A percentile compares a stretch with the other conserved stretches of the same genome.
These are phyloP conservation scores for Panthera tigris DNA, from an alignment of 2,113 vertebrate genomes.

Conservation along the genomic window DNA sequence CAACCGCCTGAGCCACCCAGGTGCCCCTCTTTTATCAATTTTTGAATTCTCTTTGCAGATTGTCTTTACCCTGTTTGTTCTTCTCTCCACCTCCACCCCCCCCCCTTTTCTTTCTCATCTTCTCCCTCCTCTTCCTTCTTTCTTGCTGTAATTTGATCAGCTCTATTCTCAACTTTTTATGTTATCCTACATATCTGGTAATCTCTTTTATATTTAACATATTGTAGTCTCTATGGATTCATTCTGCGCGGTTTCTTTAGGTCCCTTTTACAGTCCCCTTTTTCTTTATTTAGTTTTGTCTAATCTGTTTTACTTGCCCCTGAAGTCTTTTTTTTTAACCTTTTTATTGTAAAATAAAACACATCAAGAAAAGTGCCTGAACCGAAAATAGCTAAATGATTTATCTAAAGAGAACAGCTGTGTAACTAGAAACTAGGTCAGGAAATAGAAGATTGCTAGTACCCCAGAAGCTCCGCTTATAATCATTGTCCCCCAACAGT, in stretches of 20 bases:
- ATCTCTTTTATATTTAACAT: neutral
- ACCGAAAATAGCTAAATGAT: conserved; percentile 19
- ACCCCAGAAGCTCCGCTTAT: neutral
- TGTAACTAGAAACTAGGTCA: neutral
- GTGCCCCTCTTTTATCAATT: neutral
- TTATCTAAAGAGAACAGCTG: conserved; percentile 3
- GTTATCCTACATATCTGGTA: neutral
- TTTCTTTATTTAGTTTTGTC: conserved; percentile 1
- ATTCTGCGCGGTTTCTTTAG: neutral
- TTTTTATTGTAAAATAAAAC: conserved; percentile 14
- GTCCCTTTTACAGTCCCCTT: neutral
- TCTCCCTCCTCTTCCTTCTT: neutral
- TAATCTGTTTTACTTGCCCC: neutral
- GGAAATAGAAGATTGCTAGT: neutral
- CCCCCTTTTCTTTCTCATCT: neutral
- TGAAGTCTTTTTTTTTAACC: neutral
- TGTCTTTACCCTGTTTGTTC: neutral
- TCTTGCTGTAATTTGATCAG: neutral
- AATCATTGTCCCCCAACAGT: neutral
- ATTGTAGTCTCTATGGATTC: neutral
- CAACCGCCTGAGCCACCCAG: no score
- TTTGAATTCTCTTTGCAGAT: neutral
- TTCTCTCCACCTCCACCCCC: neutral
- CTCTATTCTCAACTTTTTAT: neutral
- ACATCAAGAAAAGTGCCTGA: neutral